phyloP scores from a whole-genome alignment of 2,797 vertebrate genomes.

The Rhinogobio ventralis region DNA sequence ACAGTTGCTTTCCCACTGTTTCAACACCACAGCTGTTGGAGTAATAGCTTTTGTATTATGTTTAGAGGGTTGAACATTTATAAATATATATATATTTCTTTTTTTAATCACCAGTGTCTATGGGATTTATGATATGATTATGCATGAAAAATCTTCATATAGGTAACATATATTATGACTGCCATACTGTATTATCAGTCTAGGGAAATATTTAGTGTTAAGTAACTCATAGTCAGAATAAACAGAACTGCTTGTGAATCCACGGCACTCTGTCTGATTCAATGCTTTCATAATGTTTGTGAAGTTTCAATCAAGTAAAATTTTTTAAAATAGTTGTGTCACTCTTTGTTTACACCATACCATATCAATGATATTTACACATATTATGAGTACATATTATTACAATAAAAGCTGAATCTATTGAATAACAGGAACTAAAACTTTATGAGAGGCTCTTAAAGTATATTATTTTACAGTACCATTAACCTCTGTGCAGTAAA shows the following conservation, averaged over 20 bases:
- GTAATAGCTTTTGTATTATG: constrained; percentile 23
- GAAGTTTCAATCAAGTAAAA: constrained; percentile 17
- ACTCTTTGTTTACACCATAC: background rate
- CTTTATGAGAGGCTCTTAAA: background rate
- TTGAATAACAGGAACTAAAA: background rate
- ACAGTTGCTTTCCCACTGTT: constrained; percentile 2
- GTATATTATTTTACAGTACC: background rate
- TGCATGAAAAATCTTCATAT: constrained; percentile 42
- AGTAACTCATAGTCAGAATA: constrained; percentile 25
- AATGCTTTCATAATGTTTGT: constrained; percentile 6
- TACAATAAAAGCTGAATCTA: background rate
- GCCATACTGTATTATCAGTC: constrained; percentile 22
- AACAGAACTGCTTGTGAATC: constrained; percentile 36
- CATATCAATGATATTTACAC: background rate
- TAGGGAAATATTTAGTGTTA: constrained; percentile 30
- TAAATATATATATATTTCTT: too few relatives aligned
- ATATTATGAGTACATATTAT: background rate
- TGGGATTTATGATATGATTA: constrained; percentile 31
- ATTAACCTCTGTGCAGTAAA: background rate
- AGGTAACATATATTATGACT: constrained; percentile 62
- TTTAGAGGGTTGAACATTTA: background rate
- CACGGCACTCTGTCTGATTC: background rate
- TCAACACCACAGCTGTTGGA: constrained; percentile 1
- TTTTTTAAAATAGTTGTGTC: background rate
- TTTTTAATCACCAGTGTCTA: background rate